Base-by-base conservation (phyloP, 2,113 vertebrate genomes). In the Microcebus lehilahytsara region DNA sequence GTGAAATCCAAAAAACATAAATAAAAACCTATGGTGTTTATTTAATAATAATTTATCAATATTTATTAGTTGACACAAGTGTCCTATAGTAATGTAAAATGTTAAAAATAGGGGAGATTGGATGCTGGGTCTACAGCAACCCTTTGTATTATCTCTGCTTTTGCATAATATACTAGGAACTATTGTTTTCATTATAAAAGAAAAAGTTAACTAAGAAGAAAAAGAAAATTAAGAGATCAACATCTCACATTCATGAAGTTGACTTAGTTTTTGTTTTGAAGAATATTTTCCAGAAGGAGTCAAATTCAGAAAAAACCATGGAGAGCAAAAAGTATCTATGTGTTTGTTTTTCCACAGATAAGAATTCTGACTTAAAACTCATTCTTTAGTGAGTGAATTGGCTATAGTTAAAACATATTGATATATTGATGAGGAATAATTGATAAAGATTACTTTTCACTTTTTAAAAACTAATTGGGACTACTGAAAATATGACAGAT, bases 181-280 rank as follows among this genome's bases (percentile, higher is more conserved):
- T 0, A 23, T 42, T 80, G 49, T 80, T 53, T 75, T 72, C 30
- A 27, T 27, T 93, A 0, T 66, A 60, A 85, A 89, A 40, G 40
- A 67, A 72, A 71, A 92, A 60, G 23, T 25, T 81, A 97, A 89
- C 81, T 71, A 32, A 71, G 94, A 89, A 79, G 30, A 60, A 90
- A 84, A 40, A 64, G 20, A 58, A 86, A 95, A 37, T 78, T 30
- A 46, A 0, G 30, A 77, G 66, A 72, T 11, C 22, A 62, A 81
- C 53, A 8, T 72, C 14, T 93, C 79, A 78, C 10, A 69, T 89
- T 78, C 46, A 77, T 56, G 27, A 27, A 89, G 13, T 67, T 86
- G 34, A 69, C 25, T 74, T 37, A 60, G 32, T 34, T 92, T 93
- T 71, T 97, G 23, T 74, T 42, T 46, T 66, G 27, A 84, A 94